phyloP scores from a whole-genome alignment of 2,888 invertebrate species.

The Piscicola geometra region DNA sequence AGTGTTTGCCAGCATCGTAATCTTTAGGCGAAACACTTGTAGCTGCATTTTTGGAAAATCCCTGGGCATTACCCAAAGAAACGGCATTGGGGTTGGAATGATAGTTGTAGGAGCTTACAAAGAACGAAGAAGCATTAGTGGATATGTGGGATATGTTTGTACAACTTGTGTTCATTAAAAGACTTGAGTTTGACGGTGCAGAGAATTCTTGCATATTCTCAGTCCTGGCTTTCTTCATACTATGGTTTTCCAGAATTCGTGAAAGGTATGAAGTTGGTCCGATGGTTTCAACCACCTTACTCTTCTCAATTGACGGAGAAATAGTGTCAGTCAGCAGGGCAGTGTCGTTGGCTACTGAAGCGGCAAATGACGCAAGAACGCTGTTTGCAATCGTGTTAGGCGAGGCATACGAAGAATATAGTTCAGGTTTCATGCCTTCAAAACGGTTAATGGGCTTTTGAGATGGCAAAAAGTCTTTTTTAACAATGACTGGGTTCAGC shows the following conservation, averaged over 20 bases:
- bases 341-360: conserved; percentile 54
- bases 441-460: conserved; percentile 13
- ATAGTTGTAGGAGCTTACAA: not conserved
- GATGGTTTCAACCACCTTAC: conserved; percentile 12
- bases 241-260: not conserved
- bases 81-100: not conserved
- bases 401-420: conserved; percentile 21
- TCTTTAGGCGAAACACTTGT: no score
- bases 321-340: conserved; percentile 52
- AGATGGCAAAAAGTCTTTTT: conserved; percentile 13
- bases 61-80: not conserved
- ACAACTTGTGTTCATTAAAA: no score
- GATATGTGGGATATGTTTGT: not conserved
- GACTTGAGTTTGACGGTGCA: not conserved
- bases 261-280: conserved; percentile 12
- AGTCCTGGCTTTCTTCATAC: not conserved
- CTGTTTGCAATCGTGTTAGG: conserved; percentile 34
- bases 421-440: not conserved
- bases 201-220: no score
- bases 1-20: no score
- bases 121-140: not conserved
- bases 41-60: no score
- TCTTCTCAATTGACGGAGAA: conserved; percentile 48
- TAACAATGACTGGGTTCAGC: not conserved
- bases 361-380: conserved; percentile 54